phyloP scores from a whole-genome alignment of 2,113 vertebrate genomes.

The Riparia riparia region DNA sequence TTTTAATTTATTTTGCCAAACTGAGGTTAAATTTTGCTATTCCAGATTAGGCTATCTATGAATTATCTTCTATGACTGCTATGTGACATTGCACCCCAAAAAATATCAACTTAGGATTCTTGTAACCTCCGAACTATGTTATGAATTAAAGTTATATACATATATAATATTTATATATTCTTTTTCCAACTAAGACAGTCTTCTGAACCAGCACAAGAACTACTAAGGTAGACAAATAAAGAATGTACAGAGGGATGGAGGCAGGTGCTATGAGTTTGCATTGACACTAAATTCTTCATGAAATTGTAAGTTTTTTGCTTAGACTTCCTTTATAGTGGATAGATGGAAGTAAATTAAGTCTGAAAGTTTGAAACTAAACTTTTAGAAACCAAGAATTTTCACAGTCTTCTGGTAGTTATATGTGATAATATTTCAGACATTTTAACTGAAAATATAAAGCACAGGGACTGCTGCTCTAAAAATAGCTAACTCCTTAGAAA shows the following conservation, averaged over 20 bases:
- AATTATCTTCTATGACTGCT: neutral
- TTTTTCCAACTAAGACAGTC: neutral
- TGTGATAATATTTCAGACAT: neutral
- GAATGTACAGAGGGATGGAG: neutral
- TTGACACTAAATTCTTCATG: neutral
- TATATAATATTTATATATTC: neutral
- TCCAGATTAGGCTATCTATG: neutral
- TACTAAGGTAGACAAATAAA: neutral
- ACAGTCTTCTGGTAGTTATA: neutral
- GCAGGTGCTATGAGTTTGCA: neutral
- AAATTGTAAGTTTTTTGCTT: accelerated
- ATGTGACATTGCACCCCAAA: neutral
- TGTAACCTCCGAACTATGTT: neutral
- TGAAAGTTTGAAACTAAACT: neutral
- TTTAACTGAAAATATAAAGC: neutral
- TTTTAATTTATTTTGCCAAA: neutral
- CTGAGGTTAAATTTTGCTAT: accelerated
- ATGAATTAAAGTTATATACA: neutral
- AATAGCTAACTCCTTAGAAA: neutral
- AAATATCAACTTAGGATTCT: neutral
- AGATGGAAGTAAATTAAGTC: neutral
- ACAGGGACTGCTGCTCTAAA: neutral
- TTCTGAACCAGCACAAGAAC: neutral
- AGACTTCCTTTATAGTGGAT: neutral
- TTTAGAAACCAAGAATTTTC: neutral